phyloP scores from a whole-genome alignment of 2,888 invertebrate genomes.

The Drosophila sordidula region DNA sequence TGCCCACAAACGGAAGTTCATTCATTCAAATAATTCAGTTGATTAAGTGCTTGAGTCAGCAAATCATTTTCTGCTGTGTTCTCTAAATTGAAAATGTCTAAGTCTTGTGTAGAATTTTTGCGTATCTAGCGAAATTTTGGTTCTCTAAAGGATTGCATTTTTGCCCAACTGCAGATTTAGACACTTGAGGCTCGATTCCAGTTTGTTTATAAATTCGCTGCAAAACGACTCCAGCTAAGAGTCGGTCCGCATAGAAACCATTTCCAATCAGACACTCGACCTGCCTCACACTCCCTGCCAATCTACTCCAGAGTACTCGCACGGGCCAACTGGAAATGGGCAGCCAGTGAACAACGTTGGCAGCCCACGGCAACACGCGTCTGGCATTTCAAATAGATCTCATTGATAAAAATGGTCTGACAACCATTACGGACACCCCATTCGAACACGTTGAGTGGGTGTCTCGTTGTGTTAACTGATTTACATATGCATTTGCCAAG shows the following conservation, averaged over 20 bases:
- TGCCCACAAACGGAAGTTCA: slow-evolving; percentile 8
- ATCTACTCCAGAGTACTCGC: neutral
- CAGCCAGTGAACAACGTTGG: slow-evolving; percentile 7
- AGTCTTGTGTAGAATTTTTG: neutral
- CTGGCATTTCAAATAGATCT: slow-evolving; percentile 45
- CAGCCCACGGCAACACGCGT: slow-evolving; percentile 37
- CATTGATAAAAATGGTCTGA: slow-evolving; percentile 58
- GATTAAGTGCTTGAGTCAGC: slow-evolving; percentile 15
- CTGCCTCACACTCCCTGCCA: slow-evolving; percentile 19
- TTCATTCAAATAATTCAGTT: slow-evolving; percentile 31
- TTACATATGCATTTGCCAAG: slow-evolving; percentile 36
- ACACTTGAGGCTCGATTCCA: neutral
- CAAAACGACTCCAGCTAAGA: neutral
- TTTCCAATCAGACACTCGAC: slow-evolving; percentile 5
- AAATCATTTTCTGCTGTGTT: neutral
- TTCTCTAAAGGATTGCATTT: neutral
- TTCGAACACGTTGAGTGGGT: slow-evolving; percentile 21
- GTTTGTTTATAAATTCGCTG: slow-evolving; percentile 4
- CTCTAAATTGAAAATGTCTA: neutral
- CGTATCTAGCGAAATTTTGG: neutral
- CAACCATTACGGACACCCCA: slow-evolving; percentile 25
- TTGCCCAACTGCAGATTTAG: neutral
- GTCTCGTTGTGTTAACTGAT: slow-evolving; percentile 22
- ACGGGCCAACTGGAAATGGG: slow-evolving; percentile 28
- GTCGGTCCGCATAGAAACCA: neutral